Evolutionary conservation across 2,888 invertebrate genomes (phyloP).

Genomic region (Dysmachus trigonus): DNA sequence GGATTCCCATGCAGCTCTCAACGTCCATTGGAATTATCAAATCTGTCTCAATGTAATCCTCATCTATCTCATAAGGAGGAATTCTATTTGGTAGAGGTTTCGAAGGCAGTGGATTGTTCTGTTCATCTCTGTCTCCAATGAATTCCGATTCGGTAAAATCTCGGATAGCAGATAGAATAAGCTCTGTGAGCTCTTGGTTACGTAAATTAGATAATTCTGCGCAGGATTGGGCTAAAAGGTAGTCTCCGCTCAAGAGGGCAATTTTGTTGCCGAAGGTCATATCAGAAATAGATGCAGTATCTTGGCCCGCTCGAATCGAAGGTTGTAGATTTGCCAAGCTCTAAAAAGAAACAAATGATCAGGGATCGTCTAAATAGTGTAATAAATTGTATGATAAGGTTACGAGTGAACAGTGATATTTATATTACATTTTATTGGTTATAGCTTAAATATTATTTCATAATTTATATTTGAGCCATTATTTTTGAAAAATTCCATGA

Average conservation of each 20-base stretch:
- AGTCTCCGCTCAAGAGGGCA: constrained; percentile 91
- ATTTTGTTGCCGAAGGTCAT: constrained; percentile 97
- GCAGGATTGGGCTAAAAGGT: constrained; percentile 87
- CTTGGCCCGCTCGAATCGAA: constrained; percentile 65
- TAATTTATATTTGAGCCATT: no score
- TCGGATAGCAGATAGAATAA: constrained; percentile 87
- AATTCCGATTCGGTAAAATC: constrained; percentile 93
- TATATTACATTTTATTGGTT: no score
- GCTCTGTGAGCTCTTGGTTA: constrained; percentile 83
- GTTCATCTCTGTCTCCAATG: constrained; percentile 82
- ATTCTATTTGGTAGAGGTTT: constrained; percentile 64
- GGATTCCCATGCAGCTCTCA: constrained; percentile 69
- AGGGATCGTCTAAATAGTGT: neutral
- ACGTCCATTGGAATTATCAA: constrained; percentile 68
- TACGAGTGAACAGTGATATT: no score
- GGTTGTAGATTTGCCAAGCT: constrained; percentile 82
- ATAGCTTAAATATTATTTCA: no score
- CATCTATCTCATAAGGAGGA: constrained; percentile 54
- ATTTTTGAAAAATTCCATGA: no score
- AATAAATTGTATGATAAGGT: no score
- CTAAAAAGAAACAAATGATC: constrained; percentile 51
- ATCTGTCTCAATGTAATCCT: constrained; percentile 59
- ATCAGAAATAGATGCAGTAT: constrained; percentile 72
- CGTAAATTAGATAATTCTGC: constrained; percentile 79
- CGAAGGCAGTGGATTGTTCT: constrained; percentile 84